A percentile compares a stretch with the other conserved stretches of the same genome.
Evolutionary conservation across 2,113 vertebrate species (phyloP).

Genomic region (Aplodontia rufa): DNA sequence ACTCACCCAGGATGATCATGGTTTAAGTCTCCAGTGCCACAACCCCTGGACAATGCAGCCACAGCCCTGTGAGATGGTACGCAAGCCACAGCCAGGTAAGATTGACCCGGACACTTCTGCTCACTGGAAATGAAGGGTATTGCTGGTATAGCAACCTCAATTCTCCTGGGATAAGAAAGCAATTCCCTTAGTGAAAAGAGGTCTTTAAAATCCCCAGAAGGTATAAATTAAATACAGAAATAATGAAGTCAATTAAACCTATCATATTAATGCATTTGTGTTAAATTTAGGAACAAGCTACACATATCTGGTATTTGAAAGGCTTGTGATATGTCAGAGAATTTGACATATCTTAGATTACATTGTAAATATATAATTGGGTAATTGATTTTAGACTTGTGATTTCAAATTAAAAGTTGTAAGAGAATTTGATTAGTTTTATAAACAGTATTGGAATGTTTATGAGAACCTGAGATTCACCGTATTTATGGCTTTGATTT

Average conservation of each 20-base stretch:
- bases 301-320: not conserved
- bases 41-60: not conserved
- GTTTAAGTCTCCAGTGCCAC: not conserved
- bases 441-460: slow-evolving; percentile 68
- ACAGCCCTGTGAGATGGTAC: not conserved
- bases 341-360: slow-evolving; percentile 51
- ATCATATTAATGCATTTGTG: not conserved
- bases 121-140: not conserved
- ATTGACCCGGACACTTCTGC: not conserved
- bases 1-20: not conserved
- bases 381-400: slow-evolving; percentile 68
- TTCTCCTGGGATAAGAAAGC: not conserved
- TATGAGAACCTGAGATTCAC: slow-evolving; percentile 56
- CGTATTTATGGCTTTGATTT: slow-evolving; percentile 56
- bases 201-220: not conserved
- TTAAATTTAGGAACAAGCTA: slow-evolving; percentile 18
- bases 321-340: slow-evolving; percentile 35
- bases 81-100: too few species aligned
- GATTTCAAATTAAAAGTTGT: slow-evolving; percentile 72
- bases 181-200: not conserved
- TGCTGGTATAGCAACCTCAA: not conserved
- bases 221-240: slow-evolving; percentile 37
- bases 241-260: slow-evolving; percentile 15
- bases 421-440: slow-evolving; percentile 69
- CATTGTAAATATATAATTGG: slow-evolving; percentile 49